phyloP scores from a whole-genome alignment of 2,888 invertebrate species.

The Spatulosminthurus flaviceps region DNA sequence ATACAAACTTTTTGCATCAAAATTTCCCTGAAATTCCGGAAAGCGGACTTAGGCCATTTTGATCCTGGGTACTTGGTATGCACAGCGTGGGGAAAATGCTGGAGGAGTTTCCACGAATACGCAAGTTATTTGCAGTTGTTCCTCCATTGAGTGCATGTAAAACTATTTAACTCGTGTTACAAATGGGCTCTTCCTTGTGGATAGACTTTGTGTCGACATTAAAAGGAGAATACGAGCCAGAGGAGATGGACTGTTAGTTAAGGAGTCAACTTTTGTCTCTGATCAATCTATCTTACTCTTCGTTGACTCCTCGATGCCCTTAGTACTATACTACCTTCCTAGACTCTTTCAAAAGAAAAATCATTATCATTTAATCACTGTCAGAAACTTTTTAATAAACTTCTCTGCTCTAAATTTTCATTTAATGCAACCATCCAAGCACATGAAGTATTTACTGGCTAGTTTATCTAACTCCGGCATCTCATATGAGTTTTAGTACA shows the following conservation, averaged over 20 bases:
- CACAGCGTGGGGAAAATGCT: no score
- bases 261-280: slow-evolving; percentile 44
- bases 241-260: slow-evolving; percentile 21
- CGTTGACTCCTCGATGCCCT: slow-evolving; percentile 11
- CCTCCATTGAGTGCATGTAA: background rate
- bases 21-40: no score
- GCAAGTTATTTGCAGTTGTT: background rate
- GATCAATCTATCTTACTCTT: slow-evolving; percentile 34
- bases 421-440: slow-evolving; percentile 12
- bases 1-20: no score
- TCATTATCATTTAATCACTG: slow-evolving; percentile 52
- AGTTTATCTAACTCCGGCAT: no score
- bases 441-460: slow-evolving; percentile 22
- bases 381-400: slow-evolving; percentile 48
- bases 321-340: background rate
- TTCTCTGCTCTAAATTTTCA: slow-evolving; percentile 23
- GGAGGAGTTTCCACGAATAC: no score
- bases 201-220: background rate
- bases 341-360: slow-evolving; percentile 35
- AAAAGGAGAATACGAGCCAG: background rate
- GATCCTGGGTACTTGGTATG: no score
- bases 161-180: background rate
- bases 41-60: no score
- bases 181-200: background rate
- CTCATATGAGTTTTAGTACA: no score